These are phyloP conservation scores for Nematopogon swammerdamellus DNA, from an alignment of 2,888 invertebrate genomes.

Conservation along the genomic window DNA sequence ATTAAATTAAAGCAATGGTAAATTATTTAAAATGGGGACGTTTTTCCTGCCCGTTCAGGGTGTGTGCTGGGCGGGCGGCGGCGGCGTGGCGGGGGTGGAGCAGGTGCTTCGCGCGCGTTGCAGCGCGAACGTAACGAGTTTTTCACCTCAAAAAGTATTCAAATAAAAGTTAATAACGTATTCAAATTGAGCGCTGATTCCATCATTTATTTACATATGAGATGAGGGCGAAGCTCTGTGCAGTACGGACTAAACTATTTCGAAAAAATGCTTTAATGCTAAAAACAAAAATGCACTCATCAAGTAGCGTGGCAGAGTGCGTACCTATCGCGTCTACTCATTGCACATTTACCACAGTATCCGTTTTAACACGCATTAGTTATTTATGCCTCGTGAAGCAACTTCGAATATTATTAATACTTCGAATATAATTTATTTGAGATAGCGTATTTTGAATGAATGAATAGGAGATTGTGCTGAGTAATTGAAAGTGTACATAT, in stretches of 20 bases:
- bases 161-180: not conserved
- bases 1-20: no score
- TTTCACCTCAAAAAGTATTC: not conserved
- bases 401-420: no score
- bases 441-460: no score
- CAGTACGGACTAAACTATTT: no score
- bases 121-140: not conserved
- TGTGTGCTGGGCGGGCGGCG: no score
- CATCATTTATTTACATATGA: not conserved
- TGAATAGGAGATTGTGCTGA: no score
- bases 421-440: no score
- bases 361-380: not conserved
- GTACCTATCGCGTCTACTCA: no score
- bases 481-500: no score
- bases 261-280: not conserved
- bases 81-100: no score
- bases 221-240: not conserved
- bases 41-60: not conserved
- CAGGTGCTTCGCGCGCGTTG: no score
- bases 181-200: not conserved
- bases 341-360: not conserved
- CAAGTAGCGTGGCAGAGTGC: not conserved
- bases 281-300: not conserved
- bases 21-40: conserved; percentile 8
- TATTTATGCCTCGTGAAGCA: not conserved